Conservation (phyloP, 1,140 invertebrate genomes). For the Schlechtendalia chinensis region DNA sequence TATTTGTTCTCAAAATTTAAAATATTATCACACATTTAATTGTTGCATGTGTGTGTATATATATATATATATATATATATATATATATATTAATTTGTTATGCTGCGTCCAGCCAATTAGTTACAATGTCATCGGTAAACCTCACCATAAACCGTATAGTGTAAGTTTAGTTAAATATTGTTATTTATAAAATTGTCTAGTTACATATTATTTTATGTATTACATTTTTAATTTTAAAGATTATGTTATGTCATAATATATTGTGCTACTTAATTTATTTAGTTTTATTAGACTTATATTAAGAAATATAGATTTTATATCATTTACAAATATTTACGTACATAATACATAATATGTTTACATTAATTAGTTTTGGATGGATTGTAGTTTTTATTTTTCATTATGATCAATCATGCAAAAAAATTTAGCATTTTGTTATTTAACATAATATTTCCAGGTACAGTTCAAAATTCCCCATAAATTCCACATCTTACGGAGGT, state of each 20-base stretch:
- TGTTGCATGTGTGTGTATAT: no score
- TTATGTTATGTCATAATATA: background rate
- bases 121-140: constrained; percentile 84
- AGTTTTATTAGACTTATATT: background rate
- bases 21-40: no score
- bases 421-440: constrained; percentile 25
- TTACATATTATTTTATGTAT: constrained; percentile 1
- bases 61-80: no score
- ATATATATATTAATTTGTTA: constrained; percentile 47
- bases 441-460: constrained; percentile 46
- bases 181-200: background rate
- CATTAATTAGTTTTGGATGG: background rate
- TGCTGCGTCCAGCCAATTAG: constrained; percentile 72
- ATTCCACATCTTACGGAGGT: constrained; percentile 37
- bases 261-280: constrained; percentile 1
- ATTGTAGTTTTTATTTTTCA: background rate
- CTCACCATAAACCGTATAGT: constrained; percentile 84
- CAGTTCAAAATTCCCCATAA: constrained; percentile 22
- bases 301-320: no score
- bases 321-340: background rate
- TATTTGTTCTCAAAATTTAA: no score
- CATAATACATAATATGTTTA: constrained; percentile 5
- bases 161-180: constrained; percentile 67
- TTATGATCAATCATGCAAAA: background rate
- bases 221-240: background rate